phyloP scores from a whole-genome alignment of 2,888 invertebrate species.

The Caenorhabditis sp. region DNA sequence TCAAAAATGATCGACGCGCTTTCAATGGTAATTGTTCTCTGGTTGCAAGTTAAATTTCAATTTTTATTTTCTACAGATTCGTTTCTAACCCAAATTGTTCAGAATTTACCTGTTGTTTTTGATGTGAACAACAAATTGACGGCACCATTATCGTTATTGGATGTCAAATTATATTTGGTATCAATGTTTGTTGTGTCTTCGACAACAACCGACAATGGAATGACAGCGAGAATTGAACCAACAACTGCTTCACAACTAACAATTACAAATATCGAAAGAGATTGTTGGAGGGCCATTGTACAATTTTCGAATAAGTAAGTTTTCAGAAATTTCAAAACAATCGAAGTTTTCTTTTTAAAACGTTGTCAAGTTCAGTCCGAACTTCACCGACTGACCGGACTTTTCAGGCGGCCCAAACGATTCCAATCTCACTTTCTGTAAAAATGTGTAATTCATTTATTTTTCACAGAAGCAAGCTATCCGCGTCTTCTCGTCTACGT shows the following conservation, averaged over 20 bases:
- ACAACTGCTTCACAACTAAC: slow-evolving; percentile 15
- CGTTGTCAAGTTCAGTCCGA: background rate
- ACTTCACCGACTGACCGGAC: too few relatives aligned
- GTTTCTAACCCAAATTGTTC: background rate
- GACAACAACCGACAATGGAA: slow-evolving; percentile 27
- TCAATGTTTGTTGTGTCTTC: slow-evolving; percentile 15
- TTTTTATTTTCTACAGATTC: background rate
- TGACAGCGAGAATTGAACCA: slow-evolving; percentile 10
- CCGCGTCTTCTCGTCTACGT: slow-evolving; percentile 25
- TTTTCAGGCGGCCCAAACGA: too few relatives aligned
- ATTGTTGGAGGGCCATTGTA: slow-evolving; percentile 35
- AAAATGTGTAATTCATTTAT: too few relatives aligned
- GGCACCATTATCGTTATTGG: slow-evolving; percentile 11
- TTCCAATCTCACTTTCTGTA: too few relatives aligned
- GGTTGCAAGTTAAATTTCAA: background rate
- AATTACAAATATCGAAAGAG: slow-evolving; percentile 27
- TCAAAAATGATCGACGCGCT: background rate
- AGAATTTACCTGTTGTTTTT: too few relatives aligned
- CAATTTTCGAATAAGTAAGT: background rate
- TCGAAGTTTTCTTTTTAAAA: background rate
- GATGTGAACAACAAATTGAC: too few relatives aligned
- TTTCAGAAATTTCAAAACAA: background rate
- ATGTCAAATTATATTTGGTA: slow-evolving; percentile 25
- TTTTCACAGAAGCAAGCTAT: slow-evolving; percentile 13
- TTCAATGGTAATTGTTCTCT: background rate